These are phyloP conservation scores for Bergia puertoricense DNA, from an alignment of 92 coral and sea anemone species.

Conservation along the genomic window DNA sequence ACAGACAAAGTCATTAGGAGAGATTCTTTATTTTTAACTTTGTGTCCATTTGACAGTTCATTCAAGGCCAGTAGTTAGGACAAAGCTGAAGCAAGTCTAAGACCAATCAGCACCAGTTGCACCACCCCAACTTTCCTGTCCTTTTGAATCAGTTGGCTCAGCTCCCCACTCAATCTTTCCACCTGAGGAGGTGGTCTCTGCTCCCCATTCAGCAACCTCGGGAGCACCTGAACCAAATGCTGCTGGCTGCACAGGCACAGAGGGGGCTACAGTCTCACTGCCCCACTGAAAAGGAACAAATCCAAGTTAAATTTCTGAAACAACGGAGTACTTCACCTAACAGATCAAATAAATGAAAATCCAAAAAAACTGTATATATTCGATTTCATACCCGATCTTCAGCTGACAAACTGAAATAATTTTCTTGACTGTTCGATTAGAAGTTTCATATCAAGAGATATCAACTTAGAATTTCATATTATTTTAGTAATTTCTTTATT, in stretches of 20 bases:
- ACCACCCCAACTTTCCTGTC: constrained; percentile 37
- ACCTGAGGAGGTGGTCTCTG: constrained; percentile 59
- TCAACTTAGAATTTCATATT: too few species aligned
- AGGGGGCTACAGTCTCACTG: constrained; percentile 27
- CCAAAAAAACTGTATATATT: too few species aligned
- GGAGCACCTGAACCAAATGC: constrained; percentile 49
- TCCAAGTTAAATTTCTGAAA: too few species aligned
- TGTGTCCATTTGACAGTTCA: constrained; percentile 3
- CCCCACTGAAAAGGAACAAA: constrained; percentile 58
- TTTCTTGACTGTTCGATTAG: too few species aligned
- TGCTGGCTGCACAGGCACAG: constrained; percentile 36
- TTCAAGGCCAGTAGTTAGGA: not conserved
- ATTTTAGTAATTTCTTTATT: too few species aligned
- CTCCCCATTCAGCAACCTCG: constrained; percentile 79
- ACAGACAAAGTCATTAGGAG: not conserved
- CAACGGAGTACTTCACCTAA: too few species aligned
- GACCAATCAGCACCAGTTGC: constrained; percentile 43
- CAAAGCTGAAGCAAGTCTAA: not conserved
- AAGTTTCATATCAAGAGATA: too few species aligned
- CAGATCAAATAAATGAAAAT: too few species aligned
- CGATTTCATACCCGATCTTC: too few species aligned
- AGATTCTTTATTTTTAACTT: constrained; percentile 9
- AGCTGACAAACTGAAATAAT: too few species aligned
- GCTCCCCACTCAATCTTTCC: constrained; percentile 58
- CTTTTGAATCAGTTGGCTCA: constrained; percentile 20